Percentiles rank a stretch among this genome's conserved stretches.
Evolutionary conservation across 37 sponge, comb jelly and placozoan genomes (phyloP).

Genomic region (Bolinopsis microptera): DNA sequence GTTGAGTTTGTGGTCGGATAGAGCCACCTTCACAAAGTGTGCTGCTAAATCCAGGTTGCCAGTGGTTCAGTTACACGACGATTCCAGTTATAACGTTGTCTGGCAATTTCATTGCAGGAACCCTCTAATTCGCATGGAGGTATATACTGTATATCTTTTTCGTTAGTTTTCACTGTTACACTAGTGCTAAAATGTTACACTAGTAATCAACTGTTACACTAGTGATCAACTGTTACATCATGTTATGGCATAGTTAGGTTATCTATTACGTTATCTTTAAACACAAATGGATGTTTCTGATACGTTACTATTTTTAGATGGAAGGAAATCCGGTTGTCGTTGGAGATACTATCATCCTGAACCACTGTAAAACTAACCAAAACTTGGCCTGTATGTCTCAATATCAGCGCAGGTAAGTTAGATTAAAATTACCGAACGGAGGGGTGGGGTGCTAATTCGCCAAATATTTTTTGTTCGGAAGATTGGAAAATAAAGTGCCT

Average conservation of each 20-base stretch:
- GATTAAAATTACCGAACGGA: background rate
- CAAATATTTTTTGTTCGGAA: background rate
- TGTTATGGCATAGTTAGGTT: no score
- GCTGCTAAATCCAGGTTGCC: constrained; percentile 84
- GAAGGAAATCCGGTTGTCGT: constrained; percentile 24
- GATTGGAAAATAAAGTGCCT: background rate
- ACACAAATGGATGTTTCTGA: no score
- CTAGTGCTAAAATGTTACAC: no score
- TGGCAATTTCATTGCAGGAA: constrained; percentile 69
- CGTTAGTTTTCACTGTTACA: no score
- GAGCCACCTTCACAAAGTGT: constrained; percentile 88
- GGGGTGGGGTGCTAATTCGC: background rate
- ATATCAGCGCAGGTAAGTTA: constrained; percentile 78
- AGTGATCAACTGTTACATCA: no score
- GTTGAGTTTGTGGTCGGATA: constrained; percentile 86
- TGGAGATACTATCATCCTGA: constrained; percentile 75
- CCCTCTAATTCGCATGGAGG: constrained; percentile 54
- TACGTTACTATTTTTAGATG: constrained; percentile 31
- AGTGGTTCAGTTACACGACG: constrained; percentile 77
- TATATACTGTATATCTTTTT: no score
- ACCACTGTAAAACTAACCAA: constrained; percentile 96
- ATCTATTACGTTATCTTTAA: no score
- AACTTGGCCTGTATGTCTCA: constrained; percentile 79
- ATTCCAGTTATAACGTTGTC: constrained; percentile 72
- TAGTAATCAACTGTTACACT: no score